Conservation (phyloP, 1,140 invertebrate genomes). For the Sycobia sp. region DNA sequence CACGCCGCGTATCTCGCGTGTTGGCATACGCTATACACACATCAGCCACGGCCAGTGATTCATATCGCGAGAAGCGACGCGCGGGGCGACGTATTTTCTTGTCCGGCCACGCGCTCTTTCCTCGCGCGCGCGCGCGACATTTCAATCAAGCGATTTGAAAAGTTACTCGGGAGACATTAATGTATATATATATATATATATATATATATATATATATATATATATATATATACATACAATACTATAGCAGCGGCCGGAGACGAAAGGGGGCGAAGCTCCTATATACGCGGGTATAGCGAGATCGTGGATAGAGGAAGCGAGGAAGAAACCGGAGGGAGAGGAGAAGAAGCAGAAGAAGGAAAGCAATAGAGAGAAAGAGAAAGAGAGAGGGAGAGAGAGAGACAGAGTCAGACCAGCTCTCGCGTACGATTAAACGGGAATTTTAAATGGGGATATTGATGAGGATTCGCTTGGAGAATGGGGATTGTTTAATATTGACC, state of each 20-base stretch:
- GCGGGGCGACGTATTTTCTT: constrained; percentile 22
- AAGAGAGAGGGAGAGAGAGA: neutral
- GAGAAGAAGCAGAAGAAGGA: no score
- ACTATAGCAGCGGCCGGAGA: no score
- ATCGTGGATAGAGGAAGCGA: neutral
- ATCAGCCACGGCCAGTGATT: constrained; percentile 17
- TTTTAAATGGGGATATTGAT: constrained; percentile 35
- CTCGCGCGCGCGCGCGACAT: constrained; percentile 26
- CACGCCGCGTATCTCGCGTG: neutral
- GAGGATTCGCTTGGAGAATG: constrained; percentile 18
- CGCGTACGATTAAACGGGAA: constrained; percentile 28
- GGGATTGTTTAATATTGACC: constrained; percentile 36
- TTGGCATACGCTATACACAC: neutral
- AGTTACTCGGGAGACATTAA: neutral
- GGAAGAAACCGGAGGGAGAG: neutral
- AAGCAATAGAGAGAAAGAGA: neutral
- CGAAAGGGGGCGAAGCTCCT: neutral
- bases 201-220: no score
- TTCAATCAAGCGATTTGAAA: constrained; percentile 33
- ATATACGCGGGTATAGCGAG: no score
- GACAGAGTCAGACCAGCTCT: neutral
- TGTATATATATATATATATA: no score
- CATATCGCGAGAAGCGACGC: no score
- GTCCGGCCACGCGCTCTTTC: constrained; percentile 17
- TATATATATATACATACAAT: no score